A percentile compares a stretch with the other conserved stretches of the same genome.
Conservation (phyloP, 2,888 invertebrate species). For the Hermaeophaga mercurialis region DNA sequence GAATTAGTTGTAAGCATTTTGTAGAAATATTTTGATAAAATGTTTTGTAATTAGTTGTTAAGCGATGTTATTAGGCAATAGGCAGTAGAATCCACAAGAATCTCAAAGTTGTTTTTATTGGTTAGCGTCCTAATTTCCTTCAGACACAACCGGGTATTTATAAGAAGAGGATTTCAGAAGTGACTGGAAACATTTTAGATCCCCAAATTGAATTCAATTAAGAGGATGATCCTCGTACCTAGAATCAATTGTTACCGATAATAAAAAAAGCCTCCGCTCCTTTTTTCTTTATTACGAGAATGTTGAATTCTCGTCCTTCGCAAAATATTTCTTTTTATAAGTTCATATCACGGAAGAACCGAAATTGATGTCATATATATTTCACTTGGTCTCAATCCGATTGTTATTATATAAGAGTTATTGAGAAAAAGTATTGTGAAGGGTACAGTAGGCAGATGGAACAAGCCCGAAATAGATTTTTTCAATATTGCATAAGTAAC, state of each 20-base stretch:
- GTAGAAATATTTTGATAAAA: too few relatives aligned
- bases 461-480: conserved; percentile 15
- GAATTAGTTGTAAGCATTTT: too few relatives aligned
- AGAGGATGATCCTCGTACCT: not conserved
- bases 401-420: conserved; percentile 19
- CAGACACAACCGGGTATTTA: too few relatives aligned
- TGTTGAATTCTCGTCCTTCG: conserved; percentile 8
- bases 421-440: conserved; percentile 19
- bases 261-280: conserved; percentile 3
- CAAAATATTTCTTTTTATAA: conserved; percentile 14
- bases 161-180: too few relatives aligned
- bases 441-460: conserved; percentile 19
- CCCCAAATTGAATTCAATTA: not conserved
- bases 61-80: too few relatives aligned
- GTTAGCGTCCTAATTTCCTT: too few relatives aligned
- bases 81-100: too few relatives aligned
- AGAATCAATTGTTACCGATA: not conserved
- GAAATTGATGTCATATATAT: conserved; percentile 16
- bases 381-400: conserved; percentile 11
- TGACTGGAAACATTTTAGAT: too few relatives aligned
- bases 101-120: too few relatives aligned
- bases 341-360: conserved; percentile 13
- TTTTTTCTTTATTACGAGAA: conserved; percentile 12
- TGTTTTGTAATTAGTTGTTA: too few relatives aligned
- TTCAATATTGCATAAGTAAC: conserved; percentile 25